These are phyloP conservation scores for Rhincodon typus DNA, from an alignment of 2,797 vertebrate species.

Conservation along the genomic window DNA sequence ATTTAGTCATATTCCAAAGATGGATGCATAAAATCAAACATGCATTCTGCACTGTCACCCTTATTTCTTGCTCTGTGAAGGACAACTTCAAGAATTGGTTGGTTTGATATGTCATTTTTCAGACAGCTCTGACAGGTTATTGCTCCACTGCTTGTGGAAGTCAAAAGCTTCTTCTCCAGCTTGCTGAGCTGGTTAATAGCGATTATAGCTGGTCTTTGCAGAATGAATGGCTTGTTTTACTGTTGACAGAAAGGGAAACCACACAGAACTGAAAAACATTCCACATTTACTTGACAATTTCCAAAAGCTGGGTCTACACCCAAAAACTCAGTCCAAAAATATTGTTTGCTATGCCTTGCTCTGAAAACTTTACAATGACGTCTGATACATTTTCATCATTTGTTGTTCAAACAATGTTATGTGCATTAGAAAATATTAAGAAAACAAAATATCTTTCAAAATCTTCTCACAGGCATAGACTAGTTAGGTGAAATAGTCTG, in stretches of 20 bases:
- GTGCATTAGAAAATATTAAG: neutral
- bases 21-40: neutral
- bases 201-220: neutral
- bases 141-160: neutral
- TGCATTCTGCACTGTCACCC: neutral
- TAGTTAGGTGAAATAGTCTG: neutral
- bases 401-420: neutral
- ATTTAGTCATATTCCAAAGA: neutral
- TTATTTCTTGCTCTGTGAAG: neutral
- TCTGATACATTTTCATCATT: neutral
- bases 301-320: too few species aligned
- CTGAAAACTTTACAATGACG: neutral
- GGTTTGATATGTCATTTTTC: neutral
- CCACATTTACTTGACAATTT: too few species aligned
- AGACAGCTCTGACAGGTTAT: neutral
- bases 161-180: neutral
- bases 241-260: neutral
- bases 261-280: neutral
- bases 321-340: neutral
- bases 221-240: conserved; percentile 14
- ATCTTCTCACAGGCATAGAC: neutral
- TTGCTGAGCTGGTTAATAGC: neutral
- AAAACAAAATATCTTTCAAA: neutral
- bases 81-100: neutral
- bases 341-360: neutral